Base-by-base conservation (phyloP, 2,888 invertebrate species). In the Opisthograptis luteolata region DNA sequence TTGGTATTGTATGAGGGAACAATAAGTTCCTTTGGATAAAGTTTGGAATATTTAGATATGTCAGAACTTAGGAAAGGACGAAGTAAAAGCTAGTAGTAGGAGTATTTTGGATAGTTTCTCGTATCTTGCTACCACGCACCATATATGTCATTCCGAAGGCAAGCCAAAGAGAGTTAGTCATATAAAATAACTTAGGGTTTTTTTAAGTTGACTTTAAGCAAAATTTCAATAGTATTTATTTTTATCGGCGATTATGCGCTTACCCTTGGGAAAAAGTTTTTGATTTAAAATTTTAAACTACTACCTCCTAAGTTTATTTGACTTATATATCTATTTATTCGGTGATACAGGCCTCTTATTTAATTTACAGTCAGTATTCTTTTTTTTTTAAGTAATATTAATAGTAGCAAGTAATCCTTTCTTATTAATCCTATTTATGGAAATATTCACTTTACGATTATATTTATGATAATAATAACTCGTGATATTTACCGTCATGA, bases 91-190 rank as follows among this genome's bases (percentile, higher is more conserved):
- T 6, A 31, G 5, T 15, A 15, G 13, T n/a, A 14, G 27, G 27
- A 3, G n/a, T 30, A 15, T 2, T 15, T 14, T 30, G n/a, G 28
- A 15, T 15, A 8, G 13, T 14, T 4, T 15, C 15, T 15, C 31
- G 17, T 31, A 31, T 31, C n/a, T 15, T 15, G 34, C 10, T 10
- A 12, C 20, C 19, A 20, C 8, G 5, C 15, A 20, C 7, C 17
- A 10, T n/a, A 9, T 17, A 9, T 31, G 12, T 27, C 17, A 19
- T 27, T 17, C 5, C n/a, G 19, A 13, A 64, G 45, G n/a, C 36
- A 45, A 64, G 55, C 68, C 68, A 68, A 68, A 69, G 70, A 68
- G 55, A 55, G 54, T 58, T 64, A 68, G 66, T 68, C 58, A 51
- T n/a, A 14, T 22, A n/a, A n/a, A 22, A 34, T 12, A 35, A 0